Evolutionary conservation across 2,113 vertebrate genomes (phyloP), one percentile per base, ranked within the genome.

Genomic region (Apteryx mantelli): DNA sequence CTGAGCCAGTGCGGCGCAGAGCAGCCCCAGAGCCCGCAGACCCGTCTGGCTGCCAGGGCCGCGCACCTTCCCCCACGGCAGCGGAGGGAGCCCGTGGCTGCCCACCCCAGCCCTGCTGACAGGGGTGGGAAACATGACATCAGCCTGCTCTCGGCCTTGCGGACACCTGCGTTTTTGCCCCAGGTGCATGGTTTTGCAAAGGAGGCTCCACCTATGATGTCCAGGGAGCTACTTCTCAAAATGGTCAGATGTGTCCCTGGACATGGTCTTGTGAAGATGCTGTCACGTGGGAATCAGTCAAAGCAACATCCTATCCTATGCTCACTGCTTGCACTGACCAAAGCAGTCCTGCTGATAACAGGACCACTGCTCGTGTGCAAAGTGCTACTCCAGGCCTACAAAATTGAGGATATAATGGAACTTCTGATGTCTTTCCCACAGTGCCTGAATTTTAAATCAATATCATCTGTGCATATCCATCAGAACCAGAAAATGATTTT

Each of bases 21-120:
- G 65, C 46, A 22, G 48, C 32, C 21, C 34, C 44, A 50, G 8
- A n/a, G 58, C 18, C 15, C 21, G 65, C 38, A 44, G 55, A 48
- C 38, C 32, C 40, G 56, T 21, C 40, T 22, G 36, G 13, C 16
- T 53, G 36, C 28, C 34, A 52, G 44, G 28, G 36, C 12, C 5
- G 9, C 28, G 24, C 2, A 6, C 28, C 38, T 82, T 61, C 13
- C 24, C 28, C 24, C 20, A 36, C 30, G 56, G 30, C n/a, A 32
- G 30, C 10, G 20, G 46, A 34, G 21, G 68, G 68, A n/a, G 20
- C 30, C 46, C 21, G 68, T 0, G 1, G 52, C 14, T 19, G 42
- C 12, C n/a, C 5, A 2, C 1, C 4, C 65, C 6, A 4, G n/a
- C 18, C 48, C 60, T 73, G 8, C n/a, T 3, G 5, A 46, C 4